phyloP scores from a whole-genome alignment of 1,140 invertebrate species.

The Hermetia illucens region DNA sequence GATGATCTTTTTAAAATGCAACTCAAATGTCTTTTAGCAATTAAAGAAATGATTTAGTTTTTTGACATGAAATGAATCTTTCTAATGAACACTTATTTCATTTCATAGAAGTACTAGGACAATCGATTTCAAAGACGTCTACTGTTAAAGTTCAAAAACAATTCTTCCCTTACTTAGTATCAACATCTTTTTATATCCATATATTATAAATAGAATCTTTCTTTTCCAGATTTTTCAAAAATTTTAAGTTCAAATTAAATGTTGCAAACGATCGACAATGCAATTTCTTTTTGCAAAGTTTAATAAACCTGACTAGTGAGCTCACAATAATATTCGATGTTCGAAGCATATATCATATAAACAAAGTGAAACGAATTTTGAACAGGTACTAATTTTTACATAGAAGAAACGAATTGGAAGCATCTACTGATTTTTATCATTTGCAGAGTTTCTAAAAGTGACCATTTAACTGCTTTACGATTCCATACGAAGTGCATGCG shows the following conservation, averaged over 20 bases:
- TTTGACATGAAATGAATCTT: no score
- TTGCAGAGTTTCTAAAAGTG: slow-evolving; percentile 23
- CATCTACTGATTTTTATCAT: not conserved
- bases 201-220: no score
- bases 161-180: no score
- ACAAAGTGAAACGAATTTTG: slow-evolving; percentile 23
- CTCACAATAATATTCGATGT: slow-evolving; percentile 24
- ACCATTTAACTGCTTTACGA: slow-evolving; percentile 23
- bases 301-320: slow-evolving; percentile 21
- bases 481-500: slow-evolving; percentile 27
- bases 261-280: slow-evolving; percentile 23
- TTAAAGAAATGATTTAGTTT: no score
- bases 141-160: no score
- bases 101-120: no score
- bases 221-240: slow-evolving; percentile 20
- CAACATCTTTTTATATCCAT: no score
- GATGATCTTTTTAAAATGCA: no score
- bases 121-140: no score
- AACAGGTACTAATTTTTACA: slow-evolving; percentile 17
- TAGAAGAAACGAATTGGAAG: not conserved
- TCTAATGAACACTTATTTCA: no score
- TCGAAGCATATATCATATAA: slow-evolving; percentile 24
- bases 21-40: no score
- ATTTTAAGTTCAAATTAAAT: slow-evolving; percentile 21
- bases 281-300: slow-evolving; percentile 20